A percentile compares a stretch with the other conserved stretches of the same genome.
Conservation (phyloP, 1,140 invertebrate species). For the Lethrus apterus region DNA sequence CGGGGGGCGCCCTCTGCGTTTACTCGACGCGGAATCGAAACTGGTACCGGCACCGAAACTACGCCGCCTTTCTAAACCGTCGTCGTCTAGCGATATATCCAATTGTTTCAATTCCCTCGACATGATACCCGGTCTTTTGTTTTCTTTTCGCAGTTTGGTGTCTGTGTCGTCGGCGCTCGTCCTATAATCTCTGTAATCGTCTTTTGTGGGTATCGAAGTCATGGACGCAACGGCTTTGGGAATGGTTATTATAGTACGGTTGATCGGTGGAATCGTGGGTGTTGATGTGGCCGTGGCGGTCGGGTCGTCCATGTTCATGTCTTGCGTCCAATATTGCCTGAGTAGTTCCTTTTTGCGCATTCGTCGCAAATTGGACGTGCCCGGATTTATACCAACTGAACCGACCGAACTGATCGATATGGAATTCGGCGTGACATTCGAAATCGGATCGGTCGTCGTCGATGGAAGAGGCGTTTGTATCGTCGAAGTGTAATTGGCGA, state of each 20-base stretch:
- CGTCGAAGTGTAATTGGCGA: conserved; percentile 63
- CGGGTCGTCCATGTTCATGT: conserved; percentile 75
- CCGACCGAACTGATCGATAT: conserved; percentile 18
- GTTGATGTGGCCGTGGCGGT: conserved; percentile 43
- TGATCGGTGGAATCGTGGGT: conserved; percentile 56
- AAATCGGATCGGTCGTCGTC: conserved; percentile 31
- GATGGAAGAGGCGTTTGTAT: conserved; percentile 47
- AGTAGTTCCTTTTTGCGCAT: conserved; percentile 87
- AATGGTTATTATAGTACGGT: conserved; percentile 69
- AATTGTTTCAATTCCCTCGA: conserved; percentile 51
- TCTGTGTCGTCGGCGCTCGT: conserved; percentile 49
- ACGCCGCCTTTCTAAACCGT: conserved; percentile 40
- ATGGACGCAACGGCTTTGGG: conserved; percentile 81
- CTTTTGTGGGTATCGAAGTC: conserved; percentile 73
- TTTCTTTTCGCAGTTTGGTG: conserved; percentile 60
- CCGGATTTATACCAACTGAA: conserved; percentile 27
- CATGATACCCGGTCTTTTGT: conserved; percentile 41
- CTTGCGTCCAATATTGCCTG: conserved; percentile 76
- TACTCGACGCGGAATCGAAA: conserved; percentile 40
- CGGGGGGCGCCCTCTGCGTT: conserved; percentile 48
- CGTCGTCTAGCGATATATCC: conserved; percentile 43
- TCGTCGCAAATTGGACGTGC: conserved; percentile 64
- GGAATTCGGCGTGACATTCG: conserved; percentile 25
- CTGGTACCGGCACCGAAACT: conserved; percentile 42
- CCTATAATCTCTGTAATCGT: conserved; percentile 63